Evolutionary conservation across 1,140 invertebrate genomes (phyloP).

Genomic region (Geopemphigus sp.): DNA sequence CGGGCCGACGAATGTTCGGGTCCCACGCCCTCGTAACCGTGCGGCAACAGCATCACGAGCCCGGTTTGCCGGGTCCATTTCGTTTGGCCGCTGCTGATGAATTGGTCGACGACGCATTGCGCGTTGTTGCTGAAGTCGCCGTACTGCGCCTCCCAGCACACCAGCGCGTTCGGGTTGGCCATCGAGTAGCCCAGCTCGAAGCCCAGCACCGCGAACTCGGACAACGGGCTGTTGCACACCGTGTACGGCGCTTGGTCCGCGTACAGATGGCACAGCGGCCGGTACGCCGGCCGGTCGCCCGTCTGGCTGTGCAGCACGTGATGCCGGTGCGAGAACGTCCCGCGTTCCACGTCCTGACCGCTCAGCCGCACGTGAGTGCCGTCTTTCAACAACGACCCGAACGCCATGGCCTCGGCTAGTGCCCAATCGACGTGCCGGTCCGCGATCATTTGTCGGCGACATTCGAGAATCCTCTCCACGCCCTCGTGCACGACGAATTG

Average conservation of each 20-base stretch:
- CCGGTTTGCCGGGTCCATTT: constrained; percentile 98
- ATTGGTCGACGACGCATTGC: constrained; percentile 99
- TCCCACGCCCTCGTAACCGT: constrained; percentile 99
- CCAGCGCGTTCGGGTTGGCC: constrained; percentile 96
- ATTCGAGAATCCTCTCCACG: constrained; percentile 78
- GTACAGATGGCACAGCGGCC: constrained; percentile 83
- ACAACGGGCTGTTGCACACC: constrained; percentile 95
- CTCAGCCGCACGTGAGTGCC: constrained; percentile 61
- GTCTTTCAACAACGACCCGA: constrained; percentile 82
- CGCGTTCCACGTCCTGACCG: constrained; percentile 97
- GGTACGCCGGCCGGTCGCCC: constrained; percentile 91
- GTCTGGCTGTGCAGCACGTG: constrained; percentile 97
- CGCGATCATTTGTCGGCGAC: constrained; percentile 90
- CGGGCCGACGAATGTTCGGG: constrained; percentile 97
- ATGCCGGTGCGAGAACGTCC: constrained; percentile 93
- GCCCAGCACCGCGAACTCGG: constrained; percentile 87
- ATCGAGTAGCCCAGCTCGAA: constrained; percentile 98
- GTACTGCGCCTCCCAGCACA: constrained; percentile 99
- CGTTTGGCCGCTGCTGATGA: constrained; percentile 92
- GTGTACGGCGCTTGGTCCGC: constrained; percentile 94
- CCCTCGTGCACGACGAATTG: constrained; percentile 87
- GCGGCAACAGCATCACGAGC: constrained; percentile 90
- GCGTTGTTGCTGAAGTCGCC: constrained; percentile 99
- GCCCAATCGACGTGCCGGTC: constrained; percentile 91
- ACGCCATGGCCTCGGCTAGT: constrained; percentile 94